Evolutionary conservation across 2,113 vertebrate species (phyloP), one percentile per base, ranked within the genome.

Genomic region (Naja naja): DNA sequence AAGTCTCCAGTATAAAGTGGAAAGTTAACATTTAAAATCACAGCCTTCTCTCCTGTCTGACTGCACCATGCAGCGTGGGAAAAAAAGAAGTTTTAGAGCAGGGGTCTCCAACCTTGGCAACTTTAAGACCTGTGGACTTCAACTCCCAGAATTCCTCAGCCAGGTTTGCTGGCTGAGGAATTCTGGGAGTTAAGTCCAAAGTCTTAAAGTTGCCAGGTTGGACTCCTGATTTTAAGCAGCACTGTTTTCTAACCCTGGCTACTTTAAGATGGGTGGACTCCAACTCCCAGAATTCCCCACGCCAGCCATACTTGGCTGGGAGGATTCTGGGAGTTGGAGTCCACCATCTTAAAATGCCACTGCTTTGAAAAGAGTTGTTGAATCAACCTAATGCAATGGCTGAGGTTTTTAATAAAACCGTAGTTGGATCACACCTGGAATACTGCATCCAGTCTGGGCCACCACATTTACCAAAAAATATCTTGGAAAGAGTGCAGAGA

Each of bases 31-130:
- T 58, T 52, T 87, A 30, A 12, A 87, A 87, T n/a, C 27, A 1
- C 27, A 53, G 49, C 30, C 86, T 52, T 8, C 12, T n/a, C n/a
- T 8, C 22, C 45, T 30, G 23, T 25, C 85, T 5, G 23, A 23
- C 1, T 20, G 16, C 16, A 34, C 14, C n/a, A 4, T 1, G 14
- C 14, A 34, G n/a, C 1, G 2, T 34, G 14, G 0, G 12, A 12
- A 20, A 39, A 5, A 7, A 12, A 5, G 58, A 12, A n/a, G 27
- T 0, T 64, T 30, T 64, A 64, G 10, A 64, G 27, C 60, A 12
- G 3, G 3, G 9, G 30, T 64, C 27, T 30, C 3, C 10, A 64
- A 64, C 27, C 3, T 4, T 64, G 27, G 60, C 60, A 4, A 12
- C 60, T 60, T 30, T 30, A 53, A 53, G 53, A 53, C 47, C 47